phyloP scores from a whole-genome alignment of 2,888 invertebrate genomes.

The Salpingus planirostris region DNA sequence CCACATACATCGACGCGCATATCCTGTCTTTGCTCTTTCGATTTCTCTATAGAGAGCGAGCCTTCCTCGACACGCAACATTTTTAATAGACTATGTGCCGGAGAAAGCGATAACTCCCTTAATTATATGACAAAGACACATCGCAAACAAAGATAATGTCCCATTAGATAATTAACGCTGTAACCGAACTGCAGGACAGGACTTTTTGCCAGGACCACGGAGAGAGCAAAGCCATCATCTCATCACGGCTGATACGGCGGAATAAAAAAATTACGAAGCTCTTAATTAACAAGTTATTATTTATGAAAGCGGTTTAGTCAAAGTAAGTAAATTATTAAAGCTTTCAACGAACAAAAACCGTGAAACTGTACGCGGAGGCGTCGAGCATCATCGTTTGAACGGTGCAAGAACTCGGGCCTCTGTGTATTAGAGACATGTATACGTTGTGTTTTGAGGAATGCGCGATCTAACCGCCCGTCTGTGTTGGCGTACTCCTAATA shows the following conservation, averaged over 20 bases:
- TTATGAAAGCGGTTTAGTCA: conserved; percentile 9
- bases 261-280: conserved; percentile 7
- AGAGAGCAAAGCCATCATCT: too few species aligned
- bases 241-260: conserved; percentile 2
- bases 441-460: conserved; percentile 10
- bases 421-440: conserved; percentile 8
- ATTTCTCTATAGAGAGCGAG: too few species aligned
- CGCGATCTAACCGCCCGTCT: conserved; percentile 10
- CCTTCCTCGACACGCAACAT: too few species aligned
- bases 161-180: conserved; percentile 6
- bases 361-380: conserved; percentile 6
- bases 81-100: too few species aligned
- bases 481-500: conserved; percentile 10
- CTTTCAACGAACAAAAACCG: conserved; percentile 12
- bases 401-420: conserved; percentile 7
- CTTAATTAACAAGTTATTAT: conserved; percentile 14
- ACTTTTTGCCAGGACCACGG: not conserved
- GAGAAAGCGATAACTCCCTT: too few species aligned
- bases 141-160: too few species aligned
- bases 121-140: too few species aligned
- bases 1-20: too few species aligned
- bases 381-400: conserved; percentile 7
- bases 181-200: conserved; percentile 3
- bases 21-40: too few species aligned
- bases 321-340: conserved; percentile 12